Conservation (phyloP, 1,140 invertebrate genomes). For the Pogonognathellus flavescens region DNA sequence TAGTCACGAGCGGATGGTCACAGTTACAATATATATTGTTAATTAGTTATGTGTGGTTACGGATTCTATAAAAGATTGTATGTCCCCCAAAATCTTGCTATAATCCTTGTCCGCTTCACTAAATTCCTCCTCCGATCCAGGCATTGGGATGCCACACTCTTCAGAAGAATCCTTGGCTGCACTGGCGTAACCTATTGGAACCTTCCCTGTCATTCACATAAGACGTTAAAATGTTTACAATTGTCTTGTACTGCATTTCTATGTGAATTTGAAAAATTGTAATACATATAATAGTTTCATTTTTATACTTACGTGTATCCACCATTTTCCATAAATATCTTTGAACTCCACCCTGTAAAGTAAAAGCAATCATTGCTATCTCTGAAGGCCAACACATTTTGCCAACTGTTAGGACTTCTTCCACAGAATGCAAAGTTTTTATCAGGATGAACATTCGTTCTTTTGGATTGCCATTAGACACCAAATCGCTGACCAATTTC, state of each 20-base stretch:
- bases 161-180: constrained; percentile 55
- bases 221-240: background rate
- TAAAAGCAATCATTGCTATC: constrained; percentile 59
- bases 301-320: constrained; percentile 57
- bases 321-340: constrained; percentile 55
- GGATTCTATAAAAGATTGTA: constrained; percentile 53
- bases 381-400: constrained; percentile 60
- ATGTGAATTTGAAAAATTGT: too few relatives aligned
- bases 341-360: constrained; percentile 48
- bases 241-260: too few relatives aligned
- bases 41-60: too few relatives aligned
- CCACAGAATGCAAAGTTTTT: constrained; percentile 49
- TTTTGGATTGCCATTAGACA: background rate
- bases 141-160: constrained; percentile 59
- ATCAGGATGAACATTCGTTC: constrained; percentile 55
- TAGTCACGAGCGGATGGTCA: too few relatives aligned
- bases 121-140: constrained; percentile 53
- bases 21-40: too few relatives aligned
- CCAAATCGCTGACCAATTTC: constrained; percentile 29
- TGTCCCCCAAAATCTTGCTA: constrained; percentile 41
- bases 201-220: background rate
- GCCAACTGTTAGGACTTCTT: background rate
- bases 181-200: constrained; percentile 59
- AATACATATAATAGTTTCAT: background rate
- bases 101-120: constrained; percentile 43